Evolutionary conservation across 2,888 invertebrate genomes (phyloP).

Genomic region (Branchipolynoe longqiensis): DNA sequence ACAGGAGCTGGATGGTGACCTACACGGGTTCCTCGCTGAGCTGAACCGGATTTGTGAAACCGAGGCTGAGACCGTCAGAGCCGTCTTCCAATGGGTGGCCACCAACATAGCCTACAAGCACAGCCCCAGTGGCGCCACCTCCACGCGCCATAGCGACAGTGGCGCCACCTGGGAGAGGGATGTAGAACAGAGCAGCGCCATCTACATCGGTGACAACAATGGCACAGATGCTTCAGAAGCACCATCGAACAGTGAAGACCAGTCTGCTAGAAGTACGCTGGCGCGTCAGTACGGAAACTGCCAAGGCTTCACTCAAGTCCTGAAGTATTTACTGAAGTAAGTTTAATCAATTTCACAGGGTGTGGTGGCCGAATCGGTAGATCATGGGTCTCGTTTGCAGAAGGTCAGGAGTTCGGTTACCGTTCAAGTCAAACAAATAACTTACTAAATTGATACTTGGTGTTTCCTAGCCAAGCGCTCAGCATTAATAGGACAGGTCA

Average conservation of each 20-base stretch:
- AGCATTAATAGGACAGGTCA: too few relatives aligned
- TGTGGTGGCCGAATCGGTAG: not conserved
- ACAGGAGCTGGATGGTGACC: not conserved
- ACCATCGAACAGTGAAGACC: not conserved
- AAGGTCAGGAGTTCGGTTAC: too few relatives aligned
- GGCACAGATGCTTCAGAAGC: not conserved
- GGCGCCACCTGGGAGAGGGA: too few relatives aligned
- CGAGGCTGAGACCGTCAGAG: not conserved
- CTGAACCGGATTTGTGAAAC: not conserved
- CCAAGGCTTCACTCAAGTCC: not conserved
- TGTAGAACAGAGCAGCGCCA: too few relatives aligned
- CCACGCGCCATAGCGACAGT: too few relatives aligned
- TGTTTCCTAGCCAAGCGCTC: too few relatives aligned
- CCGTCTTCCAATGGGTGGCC: conserved; percentile 33
- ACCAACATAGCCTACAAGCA: conserved; percentile 36
- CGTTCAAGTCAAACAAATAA: too few relatives aligned
- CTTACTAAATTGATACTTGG: too few relatives aligned
- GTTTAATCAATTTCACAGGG: too few relatives aligned
- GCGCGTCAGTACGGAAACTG: conserved; percentile 3
- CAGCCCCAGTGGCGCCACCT: too few relatives aligned
- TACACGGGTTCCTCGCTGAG: not conserved
- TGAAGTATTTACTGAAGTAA: conserved; percentile 41
- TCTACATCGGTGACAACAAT: too few relatives aligned
- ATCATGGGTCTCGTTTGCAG: too few relatives aligned
- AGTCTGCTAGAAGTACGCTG: not conserved